Conservation (phyloP, 2,888 invertebrate genomes). For the Coenonympha glycerion region DNA sequence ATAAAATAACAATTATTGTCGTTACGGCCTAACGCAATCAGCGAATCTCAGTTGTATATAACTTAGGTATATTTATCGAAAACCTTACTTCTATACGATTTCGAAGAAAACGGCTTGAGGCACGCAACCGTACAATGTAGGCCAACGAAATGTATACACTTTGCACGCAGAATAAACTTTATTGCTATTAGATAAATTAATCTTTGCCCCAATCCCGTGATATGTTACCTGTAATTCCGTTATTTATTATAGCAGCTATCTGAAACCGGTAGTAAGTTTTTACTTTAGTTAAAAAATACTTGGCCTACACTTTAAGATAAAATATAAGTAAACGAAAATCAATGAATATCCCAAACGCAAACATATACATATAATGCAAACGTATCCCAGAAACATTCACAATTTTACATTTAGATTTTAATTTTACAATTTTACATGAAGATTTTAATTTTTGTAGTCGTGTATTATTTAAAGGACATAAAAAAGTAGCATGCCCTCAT, state of each 20-base stretch:
- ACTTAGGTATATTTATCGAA: slow-evolving; percentile 66
- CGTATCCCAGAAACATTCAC: too few species aligned
- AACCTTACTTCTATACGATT: slow-evolving; percentile 66
- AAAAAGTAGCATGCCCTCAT: too few species aligned
- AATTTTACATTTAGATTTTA: too few species aligned
- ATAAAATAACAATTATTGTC: slow-evolving; percentile 24
- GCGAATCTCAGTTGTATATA: slow-evolving; percentile 46
- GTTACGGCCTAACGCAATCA: slow-evolving; percentile 26
- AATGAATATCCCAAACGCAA: too few species aligned
- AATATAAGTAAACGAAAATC: background rate
- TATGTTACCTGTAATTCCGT: slow-evolving; percentile 7
- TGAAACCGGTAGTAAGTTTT: background rate
- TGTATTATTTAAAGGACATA: too few species aligned
- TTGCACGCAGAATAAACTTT: slow-evolving; percentile 31
- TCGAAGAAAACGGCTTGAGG: slow-evolving; percentile 70
- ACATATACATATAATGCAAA: too few species aligned
- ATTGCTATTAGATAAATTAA: slow-evolving; percentile 24
- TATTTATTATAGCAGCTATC: background rate
- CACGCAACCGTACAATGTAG: slow-evolving; percentile 62
- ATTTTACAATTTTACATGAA: too few species aligned
- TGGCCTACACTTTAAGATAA: background rate
- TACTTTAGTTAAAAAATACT: background rate
- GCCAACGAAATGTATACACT: slow-evolving; percentile 41
- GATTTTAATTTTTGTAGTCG: too few species aligned
- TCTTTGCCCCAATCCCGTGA: slow-evolving; percentile 18